These are phyloP conservation scores for Helicoverpa armigera DNA, from an alignment of 1,140 invertebrate genomes.

Conservation along the genomic window DNA sequence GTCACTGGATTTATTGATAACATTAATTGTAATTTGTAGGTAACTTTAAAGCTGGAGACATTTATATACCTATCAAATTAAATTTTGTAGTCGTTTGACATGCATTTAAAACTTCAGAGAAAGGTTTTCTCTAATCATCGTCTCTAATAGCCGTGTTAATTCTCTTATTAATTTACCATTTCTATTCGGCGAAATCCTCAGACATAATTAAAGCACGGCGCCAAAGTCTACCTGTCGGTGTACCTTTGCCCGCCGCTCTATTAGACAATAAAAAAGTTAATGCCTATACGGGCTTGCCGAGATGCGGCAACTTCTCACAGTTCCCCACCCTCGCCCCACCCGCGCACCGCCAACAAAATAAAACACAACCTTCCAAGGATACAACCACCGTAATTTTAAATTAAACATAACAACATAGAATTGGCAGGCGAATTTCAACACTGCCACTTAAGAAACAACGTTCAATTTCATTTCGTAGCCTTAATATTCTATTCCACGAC, in stretches of 20 bases:
- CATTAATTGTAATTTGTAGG: neutral
- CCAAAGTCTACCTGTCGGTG: slow-evolving; percentile 82
- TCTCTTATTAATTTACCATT: slow-evolving; percentile 62
- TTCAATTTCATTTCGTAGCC: slow-evolving; percentile 51
- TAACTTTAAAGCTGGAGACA: too few relatives aligned
- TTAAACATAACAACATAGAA: slow-evolving; percentile 60
- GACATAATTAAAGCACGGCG: slow-evolving; percentile 71
- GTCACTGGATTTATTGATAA: slow-evolving; percentile 19
- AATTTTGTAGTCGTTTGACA: neutral
- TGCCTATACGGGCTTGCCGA: slow-evolving; percentile 72
- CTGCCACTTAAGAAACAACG: slow-evolving; percentile 54
- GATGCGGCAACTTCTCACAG: slow-evolving; percentile 82
- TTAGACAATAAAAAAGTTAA: slow-evolving; percentile 85
- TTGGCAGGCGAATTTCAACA: slow-evolving; percentile 61
- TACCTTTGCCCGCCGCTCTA: slow-evolving; percentile 76
- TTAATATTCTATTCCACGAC: slow-evolving; percentile 41
- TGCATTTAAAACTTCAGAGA: neutral
- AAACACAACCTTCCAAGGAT: slow-evolving; percentile 85
- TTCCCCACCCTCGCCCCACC: slow-evolving; percentile 59
- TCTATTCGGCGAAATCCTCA: slow-evolving; percentile 61
- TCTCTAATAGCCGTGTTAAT: slow-evolving; percentile 49
- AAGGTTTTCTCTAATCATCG: slow-evolving; percentile 20
- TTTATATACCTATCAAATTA: too few relatives aligned
- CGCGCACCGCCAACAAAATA: slow-evolving; percentile 68
- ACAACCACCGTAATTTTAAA: slow-evolving; percentile 84